Base-by-base conservation (phyloP, 1,140 invertebrate genomes). In the Battus philenor region DNA sequence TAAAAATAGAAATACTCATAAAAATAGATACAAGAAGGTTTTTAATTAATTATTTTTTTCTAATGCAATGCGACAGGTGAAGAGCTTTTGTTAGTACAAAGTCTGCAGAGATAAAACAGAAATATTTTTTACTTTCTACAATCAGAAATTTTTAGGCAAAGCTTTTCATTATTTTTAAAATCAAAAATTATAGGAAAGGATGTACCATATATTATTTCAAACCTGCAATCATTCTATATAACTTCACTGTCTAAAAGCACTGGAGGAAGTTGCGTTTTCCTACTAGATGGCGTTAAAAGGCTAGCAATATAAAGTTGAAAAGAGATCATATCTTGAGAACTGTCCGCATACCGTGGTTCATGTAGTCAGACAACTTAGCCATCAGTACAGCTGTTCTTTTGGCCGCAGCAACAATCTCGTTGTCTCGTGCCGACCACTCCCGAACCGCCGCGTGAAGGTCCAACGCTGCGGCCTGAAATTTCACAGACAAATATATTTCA, bases 371-470 rank as follows among this genome's bases (percentile, higher is more conserved):
- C 2, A 99, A 89, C 57, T 93, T 91, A 1, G 96, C 98, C 98
- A 99, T 99, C 1, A 99, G 88, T 32, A 98, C 90, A 27, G 98
- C 98, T 96, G 99, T 99, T 59, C 95, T 93, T 77, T 98, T 99
- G n/a, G 98, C 98, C 2, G 97, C 97, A 2, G 95, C 97, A 61
- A 99, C 98, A 46, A 99, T 97, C 66, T 99, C 97, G 78, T 99
- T 99, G 80, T 99, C 98, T 71, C 98, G 97, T 51, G 96, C 97
- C 0, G 97, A 98, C 98, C 98, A 99, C 76, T 98, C 97, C 30
- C 95, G 92, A 9, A 99, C 94, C 86, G 99, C 97, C 88, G 97
- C 92, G 85, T 99, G 97, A 8, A 99, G 88, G 51, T 96, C 97
- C 85, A 99, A 95, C 11, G 98, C 98, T 45, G 98, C 98, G 87